Evolutionary conservation across 2,113 vertebrate genomes (phyloP).

Genomic region (Triplophysa dalaica): DNA sequence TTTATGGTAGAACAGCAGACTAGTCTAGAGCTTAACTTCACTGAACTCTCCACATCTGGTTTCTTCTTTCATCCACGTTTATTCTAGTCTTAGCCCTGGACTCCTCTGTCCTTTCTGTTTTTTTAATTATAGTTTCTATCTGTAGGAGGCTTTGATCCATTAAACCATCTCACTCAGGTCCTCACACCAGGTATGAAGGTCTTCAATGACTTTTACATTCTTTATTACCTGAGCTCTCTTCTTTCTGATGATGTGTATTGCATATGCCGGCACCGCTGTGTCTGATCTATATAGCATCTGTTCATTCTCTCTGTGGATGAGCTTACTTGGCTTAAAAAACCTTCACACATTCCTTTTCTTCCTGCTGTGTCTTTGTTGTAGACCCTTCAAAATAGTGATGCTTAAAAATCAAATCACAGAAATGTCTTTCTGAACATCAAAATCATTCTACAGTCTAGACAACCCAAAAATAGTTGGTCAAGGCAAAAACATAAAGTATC

Average conservation of each 20-base stretch:
- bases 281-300: slow-evolving; percentile 60
- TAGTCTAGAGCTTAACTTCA: neutral
- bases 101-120: slow-evolving; percentile 51
- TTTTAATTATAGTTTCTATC: slow-evolving; percentile 56
- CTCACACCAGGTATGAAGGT: slow-evolving; percentile 40
- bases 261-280: slow-evolving; percentile 48
- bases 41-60: slow-evolving; percentile 10
- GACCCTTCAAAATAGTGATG: slow-evolving; percentile 30
- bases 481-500: neutral
- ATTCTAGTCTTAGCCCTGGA: neutral
- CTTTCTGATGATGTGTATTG: slow-evolving; percentile 39
- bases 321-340: slow-evolving; percentile 39
- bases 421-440: neutral
- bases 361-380: slow-evolving; percentile 42
- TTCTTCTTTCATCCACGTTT: slow-evolving; percentile 17
- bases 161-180: slow-evolving; percentile 38
- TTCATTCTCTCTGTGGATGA: slow-evolving; percentile 41
- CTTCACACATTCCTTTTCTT: slow-evolving; percentile 43
- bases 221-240: slow-evolving; percentile 46
- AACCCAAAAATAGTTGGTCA: slow-evolving; percentile 20
- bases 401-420: slow-evolving; percentile 27
- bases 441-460: neutral
- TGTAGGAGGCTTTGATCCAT: slow-evolving; percentile 40
- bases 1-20: neutral
- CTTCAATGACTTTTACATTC: slow-evolving; percentile 44